Base-by-base conservation (phyloP, 2,888 invertebrate genomes). In the Ectropis crepuscularia region DNA sequence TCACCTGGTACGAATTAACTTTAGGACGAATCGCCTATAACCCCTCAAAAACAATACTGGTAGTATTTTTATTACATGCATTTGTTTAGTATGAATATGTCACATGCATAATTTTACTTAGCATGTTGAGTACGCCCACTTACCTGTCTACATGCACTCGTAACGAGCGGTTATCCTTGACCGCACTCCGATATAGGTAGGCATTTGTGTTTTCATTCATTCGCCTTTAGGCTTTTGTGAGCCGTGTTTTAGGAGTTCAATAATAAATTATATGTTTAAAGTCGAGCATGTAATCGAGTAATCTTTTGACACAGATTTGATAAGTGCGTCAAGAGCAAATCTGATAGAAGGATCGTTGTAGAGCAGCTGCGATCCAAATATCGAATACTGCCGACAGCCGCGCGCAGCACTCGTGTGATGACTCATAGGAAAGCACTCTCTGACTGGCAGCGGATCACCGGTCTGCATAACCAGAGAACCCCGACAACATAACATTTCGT, bases 131-230 rank as follows among this genome's bases (percentile, higher is more conserved):
- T 43, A 58, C 41, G 37, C 50, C 43, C 45, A 59, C 49, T 51
- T 70, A 70, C 49, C 38, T 72, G 71, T 70, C 71, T 71, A 79
- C 71, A 73, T 67, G 61, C 61, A 67, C 62, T 72, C 61, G 78
- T 79, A 81, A 79, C 71, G 77, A 85, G 76, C 87, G 58, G 90
- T 80, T 90, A 74, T 72, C 90, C 90, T 91, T 91, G 90, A 90
- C 90, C 89, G 83, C 77, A 75, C 80, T 76, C 73, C 74, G 78
- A 73, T 77, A 78, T 81, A 50, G 41, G 49, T 55, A 61, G 28
- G 73, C 74, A 76, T 76, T 76, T 85, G 77, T 81, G 77, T 74
- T 77, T 84, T 82, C 86, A 88, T 89, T 89, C 87, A 89, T 85
- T 65, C 61, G 53, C 49, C 43, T 64, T 63, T 55, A 47, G 16